phyloP scores from a whole-genome alignment of 30 jellyfish, hydroid and myxozoan species.

The Aurelia sp. region DNA sequence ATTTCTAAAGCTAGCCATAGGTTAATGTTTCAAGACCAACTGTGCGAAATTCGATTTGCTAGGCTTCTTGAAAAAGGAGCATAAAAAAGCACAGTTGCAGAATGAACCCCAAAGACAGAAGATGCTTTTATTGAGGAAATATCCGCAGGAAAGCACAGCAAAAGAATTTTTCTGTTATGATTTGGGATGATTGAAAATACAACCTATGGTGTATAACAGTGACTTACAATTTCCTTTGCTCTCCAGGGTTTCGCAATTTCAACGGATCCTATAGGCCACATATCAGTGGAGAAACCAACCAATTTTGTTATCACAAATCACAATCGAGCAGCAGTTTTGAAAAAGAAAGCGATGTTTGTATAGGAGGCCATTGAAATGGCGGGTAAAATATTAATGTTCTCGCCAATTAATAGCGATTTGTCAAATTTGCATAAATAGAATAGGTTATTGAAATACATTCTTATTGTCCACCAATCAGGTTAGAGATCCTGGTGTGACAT shows the following conservation, averaged over 20 bases:
- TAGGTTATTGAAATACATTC: constrained; percentile 31
- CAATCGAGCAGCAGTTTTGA: constrained; percentile 36
- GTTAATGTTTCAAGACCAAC: not conserved
- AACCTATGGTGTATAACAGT: constrained; percentile 10
- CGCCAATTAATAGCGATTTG: constrained; percentile 75
- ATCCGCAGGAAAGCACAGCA: constrained; percentile 38
- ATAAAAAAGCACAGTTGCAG: constrained; percentile 21
- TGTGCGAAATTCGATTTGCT: not conserved
- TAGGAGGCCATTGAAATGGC: constrained; percentile 64
- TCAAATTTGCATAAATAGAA: constrained; percentile 64
- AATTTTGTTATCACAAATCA: constrained; percentile 33
- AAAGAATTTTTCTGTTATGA: constrained; percentile 19
- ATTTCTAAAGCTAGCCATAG: not conserved
- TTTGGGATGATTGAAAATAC: constrained; percentile 1
- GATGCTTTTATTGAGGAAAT: constrained; percentile 6
- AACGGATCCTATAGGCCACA: constrained; percentile 32
- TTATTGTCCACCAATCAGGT: constrained; percentile 51
- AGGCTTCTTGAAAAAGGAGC: constrained; percentile 9
- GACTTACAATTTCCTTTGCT: not conserved
- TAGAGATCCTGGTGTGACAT: constrained; percentile 63
- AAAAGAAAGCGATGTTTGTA: constrained; percentile 20
- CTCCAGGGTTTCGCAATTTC: constrained; percentile 22
- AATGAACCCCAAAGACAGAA: not conserved
- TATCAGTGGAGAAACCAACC: constrained; percentile 20
- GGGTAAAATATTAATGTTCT: constrained; percentile 68